Evolutionary conservation across 2,113 vertebrate genomes (phyloP).

Genomic region (Enhydra lutris): DNA sequence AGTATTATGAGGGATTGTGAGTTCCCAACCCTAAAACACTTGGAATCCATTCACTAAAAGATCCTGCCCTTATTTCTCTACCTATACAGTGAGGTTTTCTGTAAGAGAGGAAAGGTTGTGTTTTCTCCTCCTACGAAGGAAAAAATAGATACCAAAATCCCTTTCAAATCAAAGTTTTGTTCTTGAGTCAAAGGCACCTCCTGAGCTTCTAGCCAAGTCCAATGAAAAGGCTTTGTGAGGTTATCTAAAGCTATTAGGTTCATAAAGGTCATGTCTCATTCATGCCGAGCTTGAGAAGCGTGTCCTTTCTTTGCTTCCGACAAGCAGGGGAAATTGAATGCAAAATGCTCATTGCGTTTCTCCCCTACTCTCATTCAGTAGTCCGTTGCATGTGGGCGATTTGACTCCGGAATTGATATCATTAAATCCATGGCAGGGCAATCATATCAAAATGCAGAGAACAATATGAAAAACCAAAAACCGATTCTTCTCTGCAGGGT

Average conservation of each 20-base stretch:
- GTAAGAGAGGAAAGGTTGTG: slow-evolving; percentile 23
- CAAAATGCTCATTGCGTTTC: background rate
- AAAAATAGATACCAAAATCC: background rate
- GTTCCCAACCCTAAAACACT: background rate
- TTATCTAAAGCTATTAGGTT: slow-evolving; percentile 4
- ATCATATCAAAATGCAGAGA: background rate
- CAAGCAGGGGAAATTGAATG: background rate
- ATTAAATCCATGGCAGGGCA: background rate
- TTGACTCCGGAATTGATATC: background rate
- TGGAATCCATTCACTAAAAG: background rate
- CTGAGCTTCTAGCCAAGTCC: slow-evolving; percentile 20
- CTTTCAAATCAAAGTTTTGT: slow-evolving; percentile 59
- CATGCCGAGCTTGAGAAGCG: background rate
- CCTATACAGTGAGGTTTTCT: background rate
- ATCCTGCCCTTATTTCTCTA: slow-evolving; percentile 4
- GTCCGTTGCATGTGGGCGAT: background rate
- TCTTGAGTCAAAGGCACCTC: slow-evolving; percentile 22
- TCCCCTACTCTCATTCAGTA: background rate
- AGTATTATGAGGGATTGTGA: background rate
- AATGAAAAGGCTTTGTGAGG: slow-evolving; percentile 56
- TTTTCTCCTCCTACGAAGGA: background rate
- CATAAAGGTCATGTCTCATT: slow-evolving; percentile 41
- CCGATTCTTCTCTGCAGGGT: background rate
- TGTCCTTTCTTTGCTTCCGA: background rate
- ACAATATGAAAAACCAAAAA: background rate